phyloP scores from a whole-genome alignment of 2,797 vertebrate genomes.

The Squalus acanthias region DNA sequence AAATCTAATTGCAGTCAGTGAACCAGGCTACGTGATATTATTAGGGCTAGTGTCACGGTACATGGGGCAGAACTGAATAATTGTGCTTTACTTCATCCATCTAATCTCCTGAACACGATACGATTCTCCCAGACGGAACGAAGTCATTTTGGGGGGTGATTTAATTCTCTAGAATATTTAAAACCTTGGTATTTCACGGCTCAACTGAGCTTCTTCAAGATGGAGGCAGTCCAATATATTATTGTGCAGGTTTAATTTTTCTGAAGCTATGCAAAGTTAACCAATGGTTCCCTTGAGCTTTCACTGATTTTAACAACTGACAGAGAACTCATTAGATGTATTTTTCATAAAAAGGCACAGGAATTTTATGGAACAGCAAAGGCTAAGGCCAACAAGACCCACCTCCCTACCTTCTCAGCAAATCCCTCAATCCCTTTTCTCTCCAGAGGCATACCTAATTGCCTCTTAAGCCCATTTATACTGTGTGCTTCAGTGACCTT shows the following conservation, averaged over 20 bases:
- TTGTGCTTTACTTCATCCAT: neutral
- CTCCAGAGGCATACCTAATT: neutral
- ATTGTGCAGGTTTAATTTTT: neutral
- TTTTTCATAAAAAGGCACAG: neutral
- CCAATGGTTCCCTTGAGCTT: neutral
- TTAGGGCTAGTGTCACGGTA: neutral
- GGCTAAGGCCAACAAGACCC: neutral
- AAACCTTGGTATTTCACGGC: neutral
- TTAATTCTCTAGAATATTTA: constrained; percentile 4
- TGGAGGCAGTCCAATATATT: neutral
- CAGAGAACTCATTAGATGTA: neutral
- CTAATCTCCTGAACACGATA: neutral
- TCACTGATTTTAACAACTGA: neutral
- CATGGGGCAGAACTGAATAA: neutral
- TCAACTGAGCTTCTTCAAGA: neutral
- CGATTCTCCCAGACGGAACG: neutral
- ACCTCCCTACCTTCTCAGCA: neutral
- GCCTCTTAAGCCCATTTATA: neutral
- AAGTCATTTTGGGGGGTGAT: neutral
- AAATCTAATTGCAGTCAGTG: constrained; percentile 20
- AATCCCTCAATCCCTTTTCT: neutral
- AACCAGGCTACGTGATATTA: neutral
- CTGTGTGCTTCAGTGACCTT: neutral
- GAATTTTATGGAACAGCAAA: neutral
- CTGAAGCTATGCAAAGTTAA: neutral